Evolutionary conservation across 2,113 vertebrate genomes (phyloP), one percentile per base, ranked within the genome.

Genomic region (Ornithorhynchus anatinus): DNA sequence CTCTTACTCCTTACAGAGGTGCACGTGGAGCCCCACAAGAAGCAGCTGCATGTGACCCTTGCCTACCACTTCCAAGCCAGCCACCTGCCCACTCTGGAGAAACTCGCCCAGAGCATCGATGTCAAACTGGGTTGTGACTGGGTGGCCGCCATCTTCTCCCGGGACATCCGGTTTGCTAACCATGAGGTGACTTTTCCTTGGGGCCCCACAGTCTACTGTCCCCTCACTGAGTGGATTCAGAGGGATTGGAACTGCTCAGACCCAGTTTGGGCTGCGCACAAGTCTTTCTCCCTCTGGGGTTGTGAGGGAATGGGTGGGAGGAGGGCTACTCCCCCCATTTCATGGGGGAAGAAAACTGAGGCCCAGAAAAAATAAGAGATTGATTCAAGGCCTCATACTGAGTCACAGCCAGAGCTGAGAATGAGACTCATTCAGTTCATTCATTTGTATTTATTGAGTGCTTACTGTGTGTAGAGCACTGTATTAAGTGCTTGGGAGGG

Each of bases 41-140:
- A 99, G 89, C 98, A 99, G 84, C 95, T 99, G 27, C 98, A 99
- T 0, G 95, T 99, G 53, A 99, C 98, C 0, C 88, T 99, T 87
- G 97, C 98, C 2, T 99, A 99, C 89, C 97, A 99, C 89, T 99
- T 99, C 90, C 97, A 97, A 84, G 76, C 92, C 75, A 95, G 92
- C 89, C 96, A 98, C 85, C 91, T 97, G 57, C 87, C 94, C 42
- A 88, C 93, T 2, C 82, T 99, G 73, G 98, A 99, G 89, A 98
- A 98, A 84, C 82, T 99, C 15, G 95, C 97, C 4, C 96, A 96
- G 89, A 91, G 78, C 45, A 94, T 99, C 1, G 97, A 99, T 0
- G 89, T 94, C 65, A 92, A 95, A 33, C 89, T 96, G 44, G 96
- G 96, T n/a, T 98, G 96, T 0, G 98, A 99, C 78, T 99, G 98